Evolutionary conservation across 1,140 invertebrate genomes (phyloP), one percentile per base, ranked within the genome.

Genomic region (Nasonia giraulti): DNA sequence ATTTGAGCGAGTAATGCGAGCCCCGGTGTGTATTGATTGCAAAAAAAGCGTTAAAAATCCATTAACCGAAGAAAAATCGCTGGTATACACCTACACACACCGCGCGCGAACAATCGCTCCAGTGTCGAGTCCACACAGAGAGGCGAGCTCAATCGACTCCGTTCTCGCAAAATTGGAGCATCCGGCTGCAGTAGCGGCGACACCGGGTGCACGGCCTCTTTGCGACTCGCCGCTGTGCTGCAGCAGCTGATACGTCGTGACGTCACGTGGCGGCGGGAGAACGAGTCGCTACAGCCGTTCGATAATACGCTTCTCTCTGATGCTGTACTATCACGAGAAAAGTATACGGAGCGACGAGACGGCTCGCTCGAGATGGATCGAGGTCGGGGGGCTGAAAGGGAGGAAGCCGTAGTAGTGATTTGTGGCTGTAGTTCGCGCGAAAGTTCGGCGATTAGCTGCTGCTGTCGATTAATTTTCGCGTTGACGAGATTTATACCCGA

Each of bases 221-320:
- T 55, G 2, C 47, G 47, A 62, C 55, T 62, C 55, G 50, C 12
- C 50, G 55, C 20, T 62, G 87, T 73, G 74, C 1, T 27, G 27
- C 84, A 90, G 90, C 89, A 90, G 90, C 89, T 91, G 90, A 91
- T 90, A 87, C 84, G 92, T 77, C 84, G 85, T 90, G 90, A 93
- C 89, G 90, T 92, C 85, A 92, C 90, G 62, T 62, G 55, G 14
- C 55, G 20, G 55, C 55, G 55, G 55, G 55, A n/a, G 55, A 55
- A 14, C 79, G 68, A n/a, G 37, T 44, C 62, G 89, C 88, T 88
- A 87, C 89, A 44, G 85, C 87, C 87, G 89, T 87, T 89, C 87
- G 86, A 88, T 87, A 86, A 82, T 85, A 86, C 84, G 76, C 31
- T 14, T 62, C 17, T 20, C 14, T 1, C 17, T 6, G 20, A 20